Percentiles rank a stretch among this genome's conserved stretches.
phyloP scores from a whole-genome alignment of 2,888 invertebrate genomes.

The Cheilosia grossa region DNA sequence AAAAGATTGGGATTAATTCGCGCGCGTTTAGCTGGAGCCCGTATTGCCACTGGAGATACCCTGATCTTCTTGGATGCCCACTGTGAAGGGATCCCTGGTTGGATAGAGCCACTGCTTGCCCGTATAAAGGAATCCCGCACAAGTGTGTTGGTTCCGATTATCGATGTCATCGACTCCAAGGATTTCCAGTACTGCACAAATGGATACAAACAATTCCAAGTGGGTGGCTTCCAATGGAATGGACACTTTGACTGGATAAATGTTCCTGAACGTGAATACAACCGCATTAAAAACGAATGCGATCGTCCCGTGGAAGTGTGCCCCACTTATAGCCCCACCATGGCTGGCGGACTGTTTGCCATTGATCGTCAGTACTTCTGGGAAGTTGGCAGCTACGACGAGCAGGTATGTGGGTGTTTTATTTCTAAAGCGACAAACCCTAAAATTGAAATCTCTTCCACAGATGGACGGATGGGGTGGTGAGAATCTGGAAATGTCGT shows the following conservation, averaged over 20 bases:
- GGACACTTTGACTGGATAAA: constrained; percentile 97
- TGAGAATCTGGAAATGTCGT: constrained; percentile 99
- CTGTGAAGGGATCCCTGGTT: constrained; percentile 91
- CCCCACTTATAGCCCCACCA: constrained; percentile 91
- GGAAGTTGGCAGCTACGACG: constrained; percentile 97
- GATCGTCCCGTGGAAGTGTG: constrained; percentile 80
- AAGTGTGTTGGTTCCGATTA: constrained; percentile 95
- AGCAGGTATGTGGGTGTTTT: constrained; percentile 83
- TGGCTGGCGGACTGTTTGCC: constrained; percentile 99
- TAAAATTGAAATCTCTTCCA: constrained; percentile 6
- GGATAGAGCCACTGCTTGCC: constrained; percentile 95
- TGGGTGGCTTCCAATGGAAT: constrained; percentile 86
- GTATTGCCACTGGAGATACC: constrained; percentile 90
- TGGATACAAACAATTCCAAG: constrained; percentile 83
- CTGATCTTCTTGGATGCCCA: constrained; percentile 96
- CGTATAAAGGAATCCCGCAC: constrained; percentile 91
- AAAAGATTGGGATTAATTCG: constrained; percentile 92
- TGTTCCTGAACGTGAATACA: constrained; percentile 81
- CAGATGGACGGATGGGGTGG: constrained; percentile 98
- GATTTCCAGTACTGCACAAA: constrained; percentile 83
- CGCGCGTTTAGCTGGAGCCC: constrained; percentile 94
- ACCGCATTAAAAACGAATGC: constrained; percentile 80
- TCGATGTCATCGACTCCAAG: constrained; percentile 93
- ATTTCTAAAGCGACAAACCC: neutral
- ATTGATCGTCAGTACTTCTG: constrained; percentile 96